These are phyloP conservation scores for western clawed frog (Xenopus tropicalis) DNA, from an alignment of 2,113 vertebrate species.

Conservation along the genomic window DNA sequence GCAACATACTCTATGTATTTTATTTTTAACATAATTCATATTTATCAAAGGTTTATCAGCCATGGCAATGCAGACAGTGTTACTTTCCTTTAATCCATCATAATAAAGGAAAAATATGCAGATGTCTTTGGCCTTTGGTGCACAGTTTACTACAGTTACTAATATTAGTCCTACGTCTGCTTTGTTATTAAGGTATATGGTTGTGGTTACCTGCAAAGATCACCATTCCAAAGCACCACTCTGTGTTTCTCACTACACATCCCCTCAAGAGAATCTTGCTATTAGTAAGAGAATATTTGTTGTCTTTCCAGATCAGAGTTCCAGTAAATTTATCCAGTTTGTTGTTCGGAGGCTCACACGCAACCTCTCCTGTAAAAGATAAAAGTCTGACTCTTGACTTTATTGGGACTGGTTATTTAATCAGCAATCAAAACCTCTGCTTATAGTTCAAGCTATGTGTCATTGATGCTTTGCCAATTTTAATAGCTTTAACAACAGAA, in stretches of 20 bases:
- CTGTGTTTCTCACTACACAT: conserved; percentile 69
- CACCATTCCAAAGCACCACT: conserved; percentile 71
- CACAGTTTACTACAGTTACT: too few relatives aligned
- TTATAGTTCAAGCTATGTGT: background rate
- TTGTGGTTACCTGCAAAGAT: conserved; percentile 65
- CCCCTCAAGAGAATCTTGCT: conserved; percentile 66
- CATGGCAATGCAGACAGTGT: too few relatives aligned
- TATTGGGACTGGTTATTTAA: background rate
- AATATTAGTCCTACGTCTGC: too few relatives aligned
- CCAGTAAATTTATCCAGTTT: conserved; percentile 66
- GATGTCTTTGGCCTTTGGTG: too few relatives aligned
- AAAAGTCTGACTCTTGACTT: background rate
- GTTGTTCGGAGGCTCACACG: conserved; percentile 70
- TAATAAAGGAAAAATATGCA: too few relatives aligned
- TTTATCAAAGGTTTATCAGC: too few relatives aligned
- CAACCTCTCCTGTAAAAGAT: conserved; percentile 59
- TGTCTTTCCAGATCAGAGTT: conserved; percentile 63
- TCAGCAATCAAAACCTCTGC: background rate
- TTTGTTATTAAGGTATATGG: too few relatives aligned
- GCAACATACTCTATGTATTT: too few relatives aligned
- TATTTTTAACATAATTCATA: too few relatives aligned
- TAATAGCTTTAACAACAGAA: background rate
- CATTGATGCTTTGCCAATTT: background rate
- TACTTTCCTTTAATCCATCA: too few relatives aligned
- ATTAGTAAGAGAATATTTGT: conserved; percentile 64